A percentile compares a stretch with the other conserved stretches of the same genome.
These are phyloP conservation scores for Lithobates sylvaticus DNA, from an alignment of 2,797 vertebrate species.

Conservation along the genomic window DNA sequence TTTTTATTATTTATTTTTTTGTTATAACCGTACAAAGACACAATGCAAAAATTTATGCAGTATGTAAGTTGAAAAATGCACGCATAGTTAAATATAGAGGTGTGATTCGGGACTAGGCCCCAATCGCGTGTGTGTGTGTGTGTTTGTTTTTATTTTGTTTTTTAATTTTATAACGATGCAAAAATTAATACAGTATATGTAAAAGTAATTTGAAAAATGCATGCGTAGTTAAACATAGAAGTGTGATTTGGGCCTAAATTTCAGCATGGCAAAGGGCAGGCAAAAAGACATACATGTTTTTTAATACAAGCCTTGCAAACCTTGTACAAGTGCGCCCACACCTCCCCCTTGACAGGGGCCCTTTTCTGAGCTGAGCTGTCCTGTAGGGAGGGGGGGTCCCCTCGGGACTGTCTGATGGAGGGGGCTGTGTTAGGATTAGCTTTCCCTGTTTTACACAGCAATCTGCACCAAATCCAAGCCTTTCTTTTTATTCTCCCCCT, in stretches of 20 bases:
- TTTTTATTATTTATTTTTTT: no score
- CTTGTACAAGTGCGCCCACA: slow-evolving; percentile 50
- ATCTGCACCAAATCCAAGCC: slow-evolving; percentile 56
- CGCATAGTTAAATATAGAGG: no score
- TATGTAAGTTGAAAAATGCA: no score
- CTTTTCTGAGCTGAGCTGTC: slow-evolving; percentile 55
- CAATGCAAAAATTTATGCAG: no score
- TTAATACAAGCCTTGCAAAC: slow-evolving; percentile 19
- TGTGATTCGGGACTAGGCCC: background rate
- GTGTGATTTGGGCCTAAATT: background rate
- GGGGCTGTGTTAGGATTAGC: slow-evolving; percentile 60
- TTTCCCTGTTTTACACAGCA: slow-evolving; percentile 61
- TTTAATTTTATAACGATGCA: no score
- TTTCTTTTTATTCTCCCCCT: slow-evolving; percentile 40
- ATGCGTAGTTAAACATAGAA: no score
- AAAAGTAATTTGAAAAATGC: no score
- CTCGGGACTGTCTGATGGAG: slow-evolving; percentile 52
- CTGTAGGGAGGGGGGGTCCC: slow-evolving; percentile 52
- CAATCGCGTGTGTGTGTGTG: no score
- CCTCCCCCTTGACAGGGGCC: slow-evolving; percentile 57
- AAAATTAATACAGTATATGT: no score
- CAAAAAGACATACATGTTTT: slow-evolving; percentile 33
- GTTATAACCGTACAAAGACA: no score
- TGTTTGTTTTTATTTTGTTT: no score
- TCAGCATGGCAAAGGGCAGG: slow-evolving; percentile 22